Percentiles rank a stretch among this genome's conserved stretches.
Conservation (phyloP, 2,888 invertebrate species). For the Himalopsyche japonica region DNA sequence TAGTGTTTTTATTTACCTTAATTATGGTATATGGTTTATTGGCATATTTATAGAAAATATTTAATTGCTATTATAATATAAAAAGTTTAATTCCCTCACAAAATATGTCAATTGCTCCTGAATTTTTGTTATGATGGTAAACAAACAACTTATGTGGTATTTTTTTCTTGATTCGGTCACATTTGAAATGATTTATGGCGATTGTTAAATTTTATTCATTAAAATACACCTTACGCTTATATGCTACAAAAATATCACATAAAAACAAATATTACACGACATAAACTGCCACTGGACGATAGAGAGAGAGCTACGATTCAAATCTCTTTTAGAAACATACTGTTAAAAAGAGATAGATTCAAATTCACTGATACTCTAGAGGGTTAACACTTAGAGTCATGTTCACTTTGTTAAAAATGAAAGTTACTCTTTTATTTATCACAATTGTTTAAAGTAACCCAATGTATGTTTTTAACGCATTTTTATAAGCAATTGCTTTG, state of each 20-base stretch:
- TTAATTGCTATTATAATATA: too few relatives aligned
- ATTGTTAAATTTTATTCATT: background rate
- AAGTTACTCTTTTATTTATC: too few relatives aligned
- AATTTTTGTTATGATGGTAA: too few relatives aligned
- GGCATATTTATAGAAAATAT: too few relatives aligned
- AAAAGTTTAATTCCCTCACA: too few relatives aligned
- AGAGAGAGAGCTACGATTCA: background rate
- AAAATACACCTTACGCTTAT: background rate
- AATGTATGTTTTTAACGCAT: too few relatives aligned
- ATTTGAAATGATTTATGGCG: background rate
- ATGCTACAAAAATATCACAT: background rate
- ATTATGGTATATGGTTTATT: too few relatives aligned
- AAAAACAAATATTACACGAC: background rate
- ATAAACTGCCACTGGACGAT: background rate
- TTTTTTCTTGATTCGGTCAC: background rate
- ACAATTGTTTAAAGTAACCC: too few relatives aligned
- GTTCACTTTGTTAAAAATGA: background rate
- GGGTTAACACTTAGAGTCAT: background rate
- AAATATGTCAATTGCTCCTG: too few relatives aligned
- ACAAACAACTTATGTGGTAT: background rate
- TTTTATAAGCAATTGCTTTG: too few relatives aligned
- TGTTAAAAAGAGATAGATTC: background rate
- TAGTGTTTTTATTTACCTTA: too few relatives aligned
- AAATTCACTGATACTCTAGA: background rate
- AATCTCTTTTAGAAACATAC: background rate